Evolutionary conservation across 2,888 invertebrate species (phyloP), one percentile per base, ranked within the genome.

Genomic region (Slavum lentiscoides): DNA sequence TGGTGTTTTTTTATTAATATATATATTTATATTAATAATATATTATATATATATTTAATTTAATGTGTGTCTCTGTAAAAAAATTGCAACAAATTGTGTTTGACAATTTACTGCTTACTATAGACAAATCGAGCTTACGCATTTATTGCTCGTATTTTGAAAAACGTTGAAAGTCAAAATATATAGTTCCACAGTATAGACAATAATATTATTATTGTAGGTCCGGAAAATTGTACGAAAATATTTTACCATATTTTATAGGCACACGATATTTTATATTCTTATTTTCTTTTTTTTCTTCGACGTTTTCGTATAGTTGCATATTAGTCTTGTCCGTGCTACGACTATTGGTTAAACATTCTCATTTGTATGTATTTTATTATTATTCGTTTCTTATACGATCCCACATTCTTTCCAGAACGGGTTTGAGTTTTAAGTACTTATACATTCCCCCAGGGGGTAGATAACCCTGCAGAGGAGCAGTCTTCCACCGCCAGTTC

Each of bases 391-490:
- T 68, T 68, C n/a, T 59, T 49, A n/a, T 68, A n/a, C 58, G 49
- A 19, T 67, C 39, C 21, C 21, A 53, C 55, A 80, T 80, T 70
- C 37, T 70, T 70, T 69, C 58, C 15, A n/a, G 66, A 80, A 80
- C 80, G 15, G 43, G 53, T 80, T 80, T 80, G 19, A 21, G 23
- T 80, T 58, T 77, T 80, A 80, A 80, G 43, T 72, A 70, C 72
- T 55, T 17, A 76, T 49, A n/a, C 53, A 77, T 69, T 64, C 53
- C 58, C 64, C 13, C 13, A 62, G 64, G n/a, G n/a, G 70, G n/a
- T 62, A 80, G 64, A 72, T 66, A 39, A 70, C 66, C 80, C 80
- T 39, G 43, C n/a, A 30, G 43, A 72, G 23, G 49, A 69, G 37
- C 30, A 64, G 64, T 72, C n/a, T 69, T 70, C 59, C 11, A 66